phyloP scores from a whole-genome alignment of 2,797 vertebrate species.

The Danio kyathit region DNA sequence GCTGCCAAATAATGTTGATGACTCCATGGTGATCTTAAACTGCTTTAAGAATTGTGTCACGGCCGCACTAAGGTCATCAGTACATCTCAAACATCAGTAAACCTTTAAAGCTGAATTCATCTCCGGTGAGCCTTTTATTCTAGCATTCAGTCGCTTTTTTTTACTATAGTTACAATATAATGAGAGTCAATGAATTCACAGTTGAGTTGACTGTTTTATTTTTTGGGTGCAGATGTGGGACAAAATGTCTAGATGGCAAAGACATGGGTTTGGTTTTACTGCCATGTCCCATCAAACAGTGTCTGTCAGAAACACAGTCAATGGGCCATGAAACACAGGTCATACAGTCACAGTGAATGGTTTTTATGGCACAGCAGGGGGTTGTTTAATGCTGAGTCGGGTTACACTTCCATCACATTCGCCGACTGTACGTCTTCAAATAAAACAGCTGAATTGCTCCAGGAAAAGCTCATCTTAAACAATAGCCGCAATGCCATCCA shows the following conservation, averaged over 20 bases:
- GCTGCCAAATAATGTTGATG: slow-evolving; percentile 34
- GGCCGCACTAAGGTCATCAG: slow-evolving; percentile 13
- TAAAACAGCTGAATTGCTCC: slow-evolving; percentile 17
- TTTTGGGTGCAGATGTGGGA: no score
- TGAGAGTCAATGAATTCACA: not conserved
- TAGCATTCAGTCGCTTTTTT: not conserved
- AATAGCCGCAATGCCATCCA: slow-evolving; percentile 8
- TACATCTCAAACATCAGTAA: slow-evolving; percentile 31
- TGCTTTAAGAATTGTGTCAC: slow-evolving; percentile 54
- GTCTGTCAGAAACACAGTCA: slow-evolving; percentile 44
- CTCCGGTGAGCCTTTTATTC: not conserved
- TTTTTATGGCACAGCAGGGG: slow-evolving; percentile 56
- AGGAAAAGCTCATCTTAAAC: slow-evolving; percentile 12
- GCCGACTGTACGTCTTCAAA: slow-evolving; percentile 1
- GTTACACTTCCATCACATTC: slow-evolving; percentile 30
- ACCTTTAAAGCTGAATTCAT: slow-evolving; percentile 16
- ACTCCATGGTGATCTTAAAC: slow-evolving; percentile 58
- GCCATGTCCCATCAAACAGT: slow-evolving; percentile 23
- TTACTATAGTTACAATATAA: slow-evolving; percentile 8
- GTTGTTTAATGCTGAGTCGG: slow-evolving; percentile 30
- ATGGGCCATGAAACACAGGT: slow-evolving; percentile 54
- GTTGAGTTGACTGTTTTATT: not conserved
- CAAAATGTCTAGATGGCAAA: slow-evolving; percentile 14
- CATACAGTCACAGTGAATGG: slow-evolving; percentile 30
- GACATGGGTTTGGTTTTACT: not conserved